Evolutionary conservation across 37 sponge, comb jelly and placozoan species (phyloP), one percentile per base, ranked within the genome.

Genomic region (Amphimedon queenslandica): DNA sequence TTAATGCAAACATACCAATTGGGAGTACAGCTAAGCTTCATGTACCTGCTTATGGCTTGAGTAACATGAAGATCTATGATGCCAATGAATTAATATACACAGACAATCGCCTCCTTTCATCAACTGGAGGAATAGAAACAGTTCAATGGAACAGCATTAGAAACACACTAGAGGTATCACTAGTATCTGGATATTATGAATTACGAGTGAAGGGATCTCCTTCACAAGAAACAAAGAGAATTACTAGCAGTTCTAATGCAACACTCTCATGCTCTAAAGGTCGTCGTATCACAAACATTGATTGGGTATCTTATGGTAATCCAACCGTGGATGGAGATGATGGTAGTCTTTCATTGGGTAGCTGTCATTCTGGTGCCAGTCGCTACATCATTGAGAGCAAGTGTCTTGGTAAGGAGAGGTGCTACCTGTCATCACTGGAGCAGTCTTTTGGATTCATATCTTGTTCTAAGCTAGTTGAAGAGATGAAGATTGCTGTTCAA

Each of bases 41-140:
- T 40, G 41, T 77, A 47, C 78, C 78, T 2, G 78, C 78, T 33
- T 55, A 77, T 42, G 78, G 78, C 0, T 68, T 64, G 39, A 53
- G 63, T 2, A 24, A 56, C n/a, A 1, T 77, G 58, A 68, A 37
- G 28, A 58, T 68, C 37, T 57, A 58, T 57, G 78, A 77, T 25
- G 60, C 58, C n/a, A 20, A 35, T 20, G 29, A 55, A 6, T 24
- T 10, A 0, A 25, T 77, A 21, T 77, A 25, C 28, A 56, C 67
- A 1, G 30, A 21, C 29, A 2, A 27, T 27, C 29, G 13, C 32
- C 37, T 55, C 20, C n/a, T 55, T 24, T 27, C 27, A 13, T 27
- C 18, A 1, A 34, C 28, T 37, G 28, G 20, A 23, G 78, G 78
- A 11, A 1, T 77, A 3, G 2, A 3, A 18, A 53, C 61, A 1